These are phyloP conservation scores for Jaculus jaculus DNA, from an alignment of 2,113 vertebrate species.

Conservation along the genomic window DNA sequence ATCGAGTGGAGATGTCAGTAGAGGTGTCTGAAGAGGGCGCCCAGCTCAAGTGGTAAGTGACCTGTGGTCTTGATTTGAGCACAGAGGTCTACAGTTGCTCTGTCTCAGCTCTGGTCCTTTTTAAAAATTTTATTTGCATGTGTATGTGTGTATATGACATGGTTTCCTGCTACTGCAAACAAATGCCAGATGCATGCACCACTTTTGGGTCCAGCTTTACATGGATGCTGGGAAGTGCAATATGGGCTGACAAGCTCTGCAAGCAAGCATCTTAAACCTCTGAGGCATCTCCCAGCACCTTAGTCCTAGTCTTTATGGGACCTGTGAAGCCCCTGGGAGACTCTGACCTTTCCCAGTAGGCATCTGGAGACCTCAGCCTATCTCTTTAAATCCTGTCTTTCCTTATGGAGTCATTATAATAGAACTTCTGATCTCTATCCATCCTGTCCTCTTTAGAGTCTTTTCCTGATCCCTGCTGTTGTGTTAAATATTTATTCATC, in stretches of 20 bases:
- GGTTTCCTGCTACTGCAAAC: no score
- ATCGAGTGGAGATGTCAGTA: conserved; percentile 91
- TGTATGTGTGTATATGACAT: no score
- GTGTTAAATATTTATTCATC: neutral
- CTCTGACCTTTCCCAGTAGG: neutral
- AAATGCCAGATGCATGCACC: no score
- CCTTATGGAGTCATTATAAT: neutral
- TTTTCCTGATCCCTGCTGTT: neutral
- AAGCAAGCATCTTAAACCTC: no score
- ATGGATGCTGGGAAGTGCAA: no score
- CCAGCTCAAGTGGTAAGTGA: conserved; percentile 90
- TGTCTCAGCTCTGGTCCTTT: neutral
- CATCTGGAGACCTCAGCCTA: neutral
- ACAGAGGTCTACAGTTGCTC: neutral
- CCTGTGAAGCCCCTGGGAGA: neutral
- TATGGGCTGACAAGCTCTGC: no score
- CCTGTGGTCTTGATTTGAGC: neutral
- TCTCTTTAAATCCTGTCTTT: neutral
- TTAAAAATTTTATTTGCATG: no score
- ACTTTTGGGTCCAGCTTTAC: no score
- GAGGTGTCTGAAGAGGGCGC: conserved; percentile 95
- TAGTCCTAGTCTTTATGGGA: neutral
- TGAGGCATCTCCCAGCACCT: no score
- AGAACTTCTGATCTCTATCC: neutral
- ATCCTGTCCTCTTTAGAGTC: neutral